Conservation (phyloP, 2,113 vertebrate genomes). For the Gavia stellata region DNA sequence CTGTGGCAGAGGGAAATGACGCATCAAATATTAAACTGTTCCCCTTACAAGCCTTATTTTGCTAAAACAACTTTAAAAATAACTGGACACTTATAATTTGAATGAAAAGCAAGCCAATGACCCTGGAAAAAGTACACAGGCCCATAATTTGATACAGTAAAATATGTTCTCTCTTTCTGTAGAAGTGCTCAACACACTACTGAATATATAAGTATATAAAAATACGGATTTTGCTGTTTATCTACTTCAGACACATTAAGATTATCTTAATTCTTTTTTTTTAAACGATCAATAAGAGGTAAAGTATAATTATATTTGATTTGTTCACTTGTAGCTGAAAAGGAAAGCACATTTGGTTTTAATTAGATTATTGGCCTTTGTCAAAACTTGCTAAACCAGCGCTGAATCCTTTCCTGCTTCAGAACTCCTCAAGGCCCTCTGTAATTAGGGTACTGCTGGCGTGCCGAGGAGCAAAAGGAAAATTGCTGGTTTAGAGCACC, state of each 20-base stretch:
- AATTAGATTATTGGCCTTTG: neutral
- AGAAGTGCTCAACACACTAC: neutral
- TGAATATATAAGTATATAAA: too few species aligned
- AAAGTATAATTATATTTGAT: neutral
- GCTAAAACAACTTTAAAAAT: constrained; percentile 5
- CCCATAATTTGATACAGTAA: neutral
- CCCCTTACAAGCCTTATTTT: neutral
- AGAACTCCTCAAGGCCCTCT: neutral
- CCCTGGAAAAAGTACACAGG: neutral
- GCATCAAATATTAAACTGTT: neutral
- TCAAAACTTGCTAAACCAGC: neutral
- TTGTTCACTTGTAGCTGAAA: neutral
- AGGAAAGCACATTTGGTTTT: neutral
- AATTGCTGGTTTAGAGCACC: neutral
- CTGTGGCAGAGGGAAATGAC: neutral
- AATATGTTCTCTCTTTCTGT: neutral
- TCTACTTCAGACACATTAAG: neutral
- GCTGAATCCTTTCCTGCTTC: neutral
- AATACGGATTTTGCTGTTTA: neutral
- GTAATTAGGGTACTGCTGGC: neutral
- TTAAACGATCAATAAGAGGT: neutral
- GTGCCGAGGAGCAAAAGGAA: neutral
- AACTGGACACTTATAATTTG: neutral
- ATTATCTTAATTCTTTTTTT: neutral
- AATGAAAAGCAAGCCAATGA: neutral